These are phyloP conservation scores for Pangasius macronema DNA, from an alignment of 2,797 vertebrate genomes.

Conservation along the genomic window DNA sequence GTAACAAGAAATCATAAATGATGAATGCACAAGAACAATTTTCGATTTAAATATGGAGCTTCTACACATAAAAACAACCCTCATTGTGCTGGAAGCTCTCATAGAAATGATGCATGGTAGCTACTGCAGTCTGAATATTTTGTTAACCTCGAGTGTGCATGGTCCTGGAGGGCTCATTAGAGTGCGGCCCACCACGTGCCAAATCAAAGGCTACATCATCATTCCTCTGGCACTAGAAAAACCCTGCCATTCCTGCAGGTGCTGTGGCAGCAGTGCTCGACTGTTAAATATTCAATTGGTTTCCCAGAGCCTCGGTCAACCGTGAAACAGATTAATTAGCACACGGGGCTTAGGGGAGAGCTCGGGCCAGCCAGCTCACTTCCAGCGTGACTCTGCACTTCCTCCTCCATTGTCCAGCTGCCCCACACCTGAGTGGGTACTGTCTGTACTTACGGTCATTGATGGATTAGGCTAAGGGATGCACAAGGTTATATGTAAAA, in stretches of 20 bases:
- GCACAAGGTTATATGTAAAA: neutral
- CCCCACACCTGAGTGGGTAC: slow-evolving; percentile 11
- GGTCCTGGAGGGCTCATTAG: slow-evolving; percentile 23
- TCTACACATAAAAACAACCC: neutral
- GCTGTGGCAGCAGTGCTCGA: slow-evolving; percentile 67
- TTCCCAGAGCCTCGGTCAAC: slow-evolving; percentile 73
- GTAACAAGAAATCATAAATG: neutral
- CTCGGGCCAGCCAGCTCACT: slow-evolving; percentile 45
- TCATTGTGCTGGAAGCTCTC: neutral
- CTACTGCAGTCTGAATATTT: neutral
- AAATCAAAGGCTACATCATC: slow-evolving; percentile 42
- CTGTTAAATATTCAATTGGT: slow-evolving; percentile 78
- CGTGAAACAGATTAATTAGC: slow-evolving; percentile 78
- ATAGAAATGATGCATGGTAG: neutral
- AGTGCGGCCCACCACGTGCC: slow-evolving; percentile 18
- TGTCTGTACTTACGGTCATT: neutral
- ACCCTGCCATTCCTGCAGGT: slow-evolving; percentile 42
- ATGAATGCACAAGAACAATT: neutral
- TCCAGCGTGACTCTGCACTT: slow-evolving; percentile 55
- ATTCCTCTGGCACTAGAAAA: slow-evolving; percentile 29
- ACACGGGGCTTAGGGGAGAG: slow-evolving; percentile 63
- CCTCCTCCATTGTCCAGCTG: slow-evolving; percentile 52
- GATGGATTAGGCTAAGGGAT: neutral
- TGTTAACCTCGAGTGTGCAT: neutral
- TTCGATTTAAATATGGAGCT: neutral